Evolutionary conservation across 2,113 vertebrate genomes (phyloP).

Genomic region (Strigops habroptila): DNA sequence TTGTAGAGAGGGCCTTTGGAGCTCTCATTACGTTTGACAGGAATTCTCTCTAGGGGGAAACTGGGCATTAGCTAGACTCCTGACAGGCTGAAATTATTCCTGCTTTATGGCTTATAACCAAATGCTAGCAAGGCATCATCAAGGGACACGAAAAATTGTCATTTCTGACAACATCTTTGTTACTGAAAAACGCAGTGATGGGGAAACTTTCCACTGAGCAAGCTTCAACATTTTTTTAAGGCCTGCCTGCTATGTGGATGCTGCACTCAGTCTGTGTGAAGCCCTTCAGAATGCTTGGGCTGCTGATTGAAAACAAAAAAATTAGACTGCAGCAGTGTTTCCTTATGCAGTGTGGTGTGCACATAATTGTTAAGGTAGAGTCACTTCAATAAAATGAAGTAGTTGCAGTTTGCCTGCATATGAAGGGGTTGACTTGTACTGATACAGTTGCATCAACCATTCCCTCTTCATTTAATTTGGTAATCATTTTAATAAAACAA

Average conservation of each 20-base stretch:
- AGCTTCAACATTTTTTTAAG: slow-evolving; percentile 58
- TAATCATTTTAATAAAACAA: background rate
- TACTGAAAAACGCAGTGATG: slow-evolving; percentile 69
- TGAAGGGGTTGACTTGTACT: background rate
- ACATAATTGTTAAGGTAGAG: slow-evolving; percentile 14
- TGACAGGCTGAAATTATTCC: slow-evolving; percentile 86
- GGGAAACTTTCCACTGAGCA: slow-evolving; percentile 62
- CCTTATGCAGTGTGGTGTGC: background rate
- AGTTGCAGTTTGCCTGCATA: slow-evolving; percentile 17
- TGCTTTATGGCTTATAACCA: slow-evolving; percentile 86
- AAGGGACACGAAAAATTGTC: slow-evolving; percentile 81
- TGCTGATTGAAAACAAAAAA: background rate
- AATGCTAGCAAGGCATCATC: slow-evolving; percentile 82
- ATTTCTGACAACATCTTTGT: slow-evolving; percentile 86
- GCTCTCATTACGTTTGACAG: slow-evolving; percentile 87
- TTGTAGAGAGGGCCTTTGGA: slow-evolving; percentile 84
- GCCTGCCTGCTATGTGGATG: slow-evolving; percentile 31
- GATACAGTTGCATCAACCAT: slow-evolving; percentile 21
- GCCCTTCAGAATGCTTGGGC: background rate
- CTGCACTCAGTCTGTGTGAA: background rate
- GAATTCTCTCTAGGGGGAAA: slow-evolving; percentile 84
- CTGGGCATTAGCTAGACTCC: slow-evolving; percentile 84
- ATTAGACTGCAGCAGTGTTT: background rate
- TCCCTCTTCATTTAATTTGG: background rate
- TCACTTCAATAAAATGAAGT: slow-evolving; percentile 1